Evolutionary conservation across 2,888 invertebrate genomes (phyloP).

Genomic region (Synergus laeviventris): DNA sequence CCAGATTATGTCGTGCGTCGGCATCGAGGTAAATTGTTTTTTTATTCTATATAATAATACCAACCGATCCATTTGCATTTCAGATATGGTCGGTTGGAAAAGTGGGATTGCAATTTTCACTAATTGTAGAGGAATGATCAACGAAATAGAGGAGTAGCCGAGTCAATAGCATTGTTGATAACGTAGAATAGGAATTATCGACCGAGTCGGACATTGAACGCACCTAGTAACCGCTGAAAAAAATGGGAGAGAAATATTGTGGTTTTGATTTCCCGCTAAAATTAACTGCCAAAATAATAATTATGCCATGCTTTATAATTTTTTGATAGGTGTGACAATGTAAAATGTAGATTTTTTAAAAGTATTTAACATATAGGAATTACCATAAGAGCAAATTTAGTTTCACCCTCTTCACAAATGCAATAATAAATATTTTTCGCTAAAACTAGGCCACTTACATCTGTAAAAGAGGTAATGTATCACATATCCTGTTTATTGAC

Average conservation of each 20-base stretch:
- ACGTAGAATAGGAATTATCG: constrained; percentile 45
- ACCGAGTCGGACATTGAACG: constrained; percentile 47
- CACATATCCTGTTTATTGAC: no score
- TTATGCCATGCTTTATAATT: no score
- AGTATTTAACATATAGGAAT: no score
- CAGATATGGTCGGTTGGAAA: neutral
- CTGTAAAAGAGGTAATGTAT: no score
- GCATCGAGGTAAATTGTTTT: constrained; percentile 82
- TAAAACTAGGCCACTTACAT: no score
- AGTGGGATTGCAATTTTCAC: constrained; percentile 11
- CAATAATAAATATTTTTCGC: no score
- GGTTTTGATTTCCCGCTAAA: constrained; percentile 10
- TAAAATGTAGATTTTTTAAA: no score
- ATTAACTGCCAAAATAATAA: neutral
- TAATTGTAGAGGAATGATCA: constrained; percentile 22
- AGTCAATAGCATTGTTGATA: constrained; percentile 52
- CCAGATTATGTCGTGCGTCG: constrained; percentile 87
- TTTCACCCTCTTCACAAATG: no score
- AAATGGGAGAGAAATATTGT: neutral
- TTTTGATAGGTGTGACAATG: neutral
- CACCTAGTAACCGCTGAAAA: constrained; percentile 28
- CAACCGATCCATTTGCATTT: neutral
- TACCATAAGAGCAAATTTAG: no score
- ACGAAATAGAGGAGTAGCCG: constrained; percentile 16
- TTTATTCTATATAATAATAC: neutral